Evolutionary conservation across 1,140 invertebrate species (phyloP).

Genomic region (Melitaea cinxia): DNA sequence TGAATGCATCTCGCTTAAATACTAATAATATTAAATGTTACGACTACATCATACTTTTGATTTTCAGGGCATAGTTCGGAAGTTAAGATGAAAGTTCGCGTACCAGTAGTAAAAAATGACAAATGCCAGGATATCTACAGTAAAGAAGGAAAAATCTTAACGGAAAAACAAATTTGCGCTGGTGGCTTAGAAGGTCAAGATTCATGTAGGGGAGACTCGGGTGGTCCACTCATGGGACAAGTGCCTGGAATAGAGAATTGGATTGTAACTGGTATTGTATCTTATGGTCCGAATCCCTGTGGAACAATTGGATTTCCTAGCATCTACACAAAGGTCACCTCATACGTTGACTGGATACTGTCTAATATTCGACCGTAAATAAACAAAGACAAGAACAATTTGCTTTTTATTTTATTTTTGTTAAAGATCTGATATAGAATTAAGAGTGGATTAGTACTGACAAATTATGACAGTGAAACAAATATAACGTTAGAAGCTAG

Average conservation of each 20-base stretch:
- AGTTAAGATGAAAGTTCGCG: slow-evolving; percentile 80
- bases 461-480: no score
- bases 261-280: slow-evolving; percentile 85
- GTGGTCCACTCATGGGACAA: slow-evolving; percentile 85
- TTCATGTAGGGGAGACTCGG: slow-evolving; percentile 86
- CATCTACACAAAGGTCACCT: slow-evolving; percentile 87
- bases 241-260: slow-evolving; percentile 52
- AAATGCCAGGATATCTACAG: slow-evolving; percentile 76
- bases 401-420: no score
- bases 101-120: slow-evolving; percentile 72
- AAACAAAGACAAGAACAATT: not conserved
- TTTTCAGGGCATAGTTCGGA: slow-evolving; percentile 70
- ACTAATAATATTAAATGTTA: no score
- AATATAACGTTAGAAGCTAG: no score
- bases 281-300: slow-evolving; percentile 88
- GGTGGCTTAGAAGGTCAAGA: slow-evolving; percentile 83
- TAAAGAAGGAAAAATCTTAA: slow-evolving; percentile 58
- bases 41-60: no score
- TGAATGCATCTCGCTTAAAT: no score
- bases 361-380: slow-evolving; percentile 33
- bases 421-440: no score
- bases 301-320: slow-evolving; percentile 87
- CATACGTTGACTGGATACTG: slow-evolving; percentile 88
- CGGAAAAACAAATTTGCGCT: slow-evolving; percentile 83
- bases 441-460: no score